phyloP scores from a whole-genome alignment of 2,888 invertebrate species.

The Cephus pygmeus region DNA sequence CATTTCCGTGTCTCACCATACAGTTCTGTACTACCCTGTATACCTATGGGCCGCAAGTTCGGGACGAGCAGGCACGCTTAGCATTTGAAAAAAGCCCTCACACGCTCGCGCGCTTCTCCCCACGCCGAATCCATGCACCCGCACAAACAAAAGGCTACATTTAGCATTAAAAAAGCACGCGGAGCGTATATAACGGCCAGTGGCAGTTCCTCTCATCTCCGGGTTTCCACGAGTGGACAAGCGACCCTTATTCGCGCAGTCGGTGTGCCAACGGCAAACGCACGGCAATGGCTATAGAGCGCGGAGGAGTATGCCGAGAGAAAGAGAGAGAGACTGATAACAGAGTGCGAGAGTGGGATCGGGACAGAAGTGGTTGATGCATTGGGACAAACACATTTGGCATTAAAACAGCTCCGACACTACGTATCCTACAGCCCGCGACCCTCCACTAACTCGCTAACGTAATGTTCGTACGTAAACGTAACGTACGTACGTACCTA shows the following conservation, averaged over 20 bases:
- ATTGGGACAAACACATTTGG: conserved; percentile 52
- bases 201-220: conserved; percentile 43
- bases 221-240: conserved; percentile 34
- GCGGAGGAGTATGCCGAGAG: conserved; percentile 10
- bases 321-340: conserved; percentile 5
- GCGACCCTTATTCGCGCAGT: conserved; percentile 26
- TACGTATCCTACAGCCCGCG: conserved; percentile 4
- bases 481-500: background rate
- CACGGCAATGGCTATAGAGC: conserved; percentile 8
- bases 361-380: conserved; percentile 48
- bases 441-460: conserved; percentile 5
- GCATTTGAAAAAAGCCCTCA: conserved; percentile 53
- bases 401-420: conserved; percentile 46
- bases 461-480: background rate
- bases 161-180: conserved; percentile 59
- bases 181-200: conserved; percentile 13
- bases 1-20: background rate
- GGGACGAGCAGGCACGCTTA: conserved; percentile 42
- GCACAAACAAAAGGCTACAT: conserved; percentile 46
- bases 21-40: background rate
- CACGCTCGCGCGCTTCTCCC: conserved; percentile 28
- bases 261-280: conserved; percentile 7
- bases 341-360: conserved; percentile 18
- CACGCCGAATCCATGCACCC: conserved; percentile 43
- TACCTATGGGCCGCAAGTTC: conserved; percentile 3